phyloP scores from a whole-genome alignment of 1,140 invertebrate species.

The Cydia pomonella region DNA sequence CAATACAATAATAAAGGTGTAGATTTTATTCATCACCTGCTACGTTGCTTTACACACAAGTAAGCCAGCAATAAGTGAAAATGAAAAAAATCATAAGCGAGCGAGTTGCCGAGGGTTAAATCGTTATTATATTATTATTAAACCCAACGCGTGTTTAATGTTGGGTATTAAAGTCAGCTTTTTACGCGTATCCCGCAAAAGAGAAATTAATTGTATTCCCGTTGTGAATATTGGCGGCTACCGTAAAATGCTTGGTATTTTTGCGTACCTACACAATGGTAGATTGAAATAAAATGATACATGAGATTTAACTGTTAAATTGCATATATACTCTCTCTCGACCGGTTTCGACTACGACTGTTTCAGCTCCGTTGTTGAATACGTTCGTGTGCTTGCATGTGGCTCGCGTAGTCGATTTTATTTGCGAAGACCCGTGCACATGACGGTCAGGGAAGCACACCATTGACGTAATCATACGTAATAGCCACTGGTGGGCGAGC shows the following conservation, averaged over 20 bases:
- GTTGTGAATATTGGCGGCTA: constrained; percentile 5
- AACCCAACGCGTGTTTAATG: constrained; percentile 11
- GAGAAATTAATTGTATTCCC: constrained; percentile 14
- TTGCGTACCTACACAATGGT: background rate
- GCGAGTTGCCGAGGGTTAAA: background rate
- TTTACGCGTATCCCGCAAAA: constrained; percentile 1
- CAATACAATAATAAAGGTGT: background rate
- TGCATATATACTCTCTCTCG: too few species aligned
- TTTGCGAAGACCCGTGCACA: too few species aligned
- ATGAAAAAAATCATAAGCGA: constrained; percentile 9
- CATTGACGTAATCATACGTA: too few species aligned
- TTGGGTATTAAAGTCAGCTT: constrained; percentile 9
- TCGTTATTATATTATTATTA: constrained; percentile 13
- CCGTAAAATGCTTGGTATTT: background rate
- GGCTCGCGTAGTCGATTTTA: too few species aligned
- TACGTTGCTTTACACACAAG: background rate
- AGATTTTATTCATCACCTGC: background rate
- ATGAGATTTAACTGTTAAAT: too few species aligned
- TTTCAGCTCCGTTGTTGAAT: too few species aligned
- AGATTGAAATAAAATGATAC: too few species aligned
- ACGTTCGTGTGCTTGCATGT: too few species aligned
- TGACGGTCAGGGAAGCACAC: too few species aligned
- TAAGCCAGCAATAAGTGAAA: background rate
- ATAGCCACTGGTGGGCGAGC: too few species aligned
- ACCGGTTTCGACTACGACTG: too few species aligned